phyloP scores from a whole-genome alignment of 2,113 vertebrate genomes.

The Dendropsophus ebraccatus region DNA sequence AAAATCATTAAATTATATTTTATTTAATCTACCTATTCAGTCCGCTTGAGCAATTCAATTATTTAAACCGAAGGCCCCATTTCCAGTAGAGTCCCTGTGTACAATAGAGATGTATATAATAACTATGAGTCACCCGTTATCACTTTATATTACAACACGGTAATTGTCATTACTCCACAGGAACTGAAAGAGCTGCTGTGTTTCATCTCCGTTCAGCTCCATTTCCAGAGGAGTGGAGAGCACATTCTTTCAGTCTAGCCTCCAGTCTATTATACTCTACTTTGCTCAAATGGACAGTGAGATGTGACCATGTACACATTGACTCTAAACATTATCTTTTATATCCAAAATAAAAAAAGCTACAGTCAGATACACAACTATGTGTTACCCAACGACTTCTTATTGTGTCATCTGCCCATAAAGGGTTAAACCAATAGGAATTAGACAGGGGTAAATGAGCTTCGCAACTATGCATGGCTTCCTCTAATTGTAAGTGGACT shows the following conservation, averaged over 20 bases:
- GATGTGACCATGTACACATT: constrained; percentile 26
- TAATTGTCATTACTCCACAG: constrained; percentile 11
- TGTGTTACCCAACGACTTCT: neutral
- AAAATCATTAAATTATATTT: neutral
- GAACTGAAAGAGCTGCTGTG: constrained; percentile 39
- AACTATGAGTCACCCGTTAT: neutral
- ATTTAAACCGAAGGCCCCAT: neutral
- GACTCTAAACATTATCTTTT: constrained; percentile 1
- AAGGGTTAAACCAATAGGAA: constrained; percentile 4
- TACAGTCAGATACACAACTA: no score
- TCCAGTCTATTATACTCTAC: constrained; percentile 5
- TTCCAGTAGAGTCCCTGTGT: neutral
- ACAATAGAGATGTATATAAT: neutral
- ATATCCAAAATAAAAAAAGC: neutral
- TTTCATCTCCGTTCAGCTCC: constrained; percentile 5
- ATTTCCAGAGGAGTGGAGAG: neutral
- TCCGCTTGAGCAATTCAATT: neutral
- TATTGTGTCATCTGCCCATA: neutral
- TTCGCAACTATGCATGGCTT: neutral
- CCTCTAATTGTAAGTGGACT: constrained; percentile 3
- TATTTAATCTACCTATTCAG: neutral
- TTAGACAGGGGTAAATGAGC: neutral
- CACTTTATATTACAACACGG: constrained; percentile 42
- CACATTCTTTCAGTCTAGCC: constrained; percentile 28
- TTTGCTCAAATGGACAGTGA: constrained; percentile 7